Evolutionary conservation across 2,113 vertebrate genomes (phyloP), one percentile per base, ranked within the genome.

Genomic region (Sclerurus mexicanus): DNA sequence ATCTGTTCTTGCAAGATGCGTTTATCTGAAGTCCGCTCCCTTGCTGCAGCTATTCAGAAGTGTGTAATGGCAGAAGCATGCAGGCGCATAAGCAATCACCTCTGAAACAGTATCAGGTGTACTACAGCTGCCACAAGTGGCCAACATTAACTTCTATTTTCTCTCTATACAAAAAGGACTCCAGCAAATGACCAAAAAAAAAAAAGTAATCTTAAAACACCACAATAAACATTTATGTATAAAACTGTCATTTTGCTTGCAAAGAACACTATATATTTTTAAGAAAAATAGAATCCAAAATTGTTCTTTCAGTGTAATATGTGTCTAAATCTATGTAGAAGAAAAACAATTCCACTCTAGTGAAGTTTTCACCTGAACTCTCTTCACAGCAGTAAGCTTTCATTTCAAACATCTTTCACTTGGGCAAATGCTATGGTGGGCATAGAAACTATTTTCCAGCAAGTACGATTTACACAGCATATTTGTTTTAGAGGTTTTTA

Each of bases 1-100:
- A 94, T 64, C 83, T 96, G 71, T 75, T 96, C 63, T 52, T 83
- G 52, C 20, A 82, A 90, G 58, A 96, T 77, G 71, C 44, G 53
- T 56, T 92, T 72, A 90, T 94, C 82, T 93, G 69, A 94, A 95
- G 72, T 42, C 78, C 12, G 4, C 35, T 92, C 20, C 56, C 72
- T 79, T 84, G 27, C 74, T 71, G 21, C 14, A 75, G n/a, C 20
- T 81, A 86, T 91, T 85, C 49, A 28, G 53, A 42, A 72, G 33
- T 77, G 35, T 37, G 21, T 56, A 94, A 96, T 25, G 40, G 49
- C 52, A 89, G 37, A 83, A 30, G 10, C 27, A 50, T 59, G 77
- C 39, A 76, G 77, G 19, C 63, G 33, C 59, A 89, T 27, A 60
- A 40, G 25, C 49, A 93, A 88, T 71, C 73, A 35, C 22, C 37